Conservation (phyloP, 2,888 invertebrate species). For the Drosophila kanekoi region DNA sequence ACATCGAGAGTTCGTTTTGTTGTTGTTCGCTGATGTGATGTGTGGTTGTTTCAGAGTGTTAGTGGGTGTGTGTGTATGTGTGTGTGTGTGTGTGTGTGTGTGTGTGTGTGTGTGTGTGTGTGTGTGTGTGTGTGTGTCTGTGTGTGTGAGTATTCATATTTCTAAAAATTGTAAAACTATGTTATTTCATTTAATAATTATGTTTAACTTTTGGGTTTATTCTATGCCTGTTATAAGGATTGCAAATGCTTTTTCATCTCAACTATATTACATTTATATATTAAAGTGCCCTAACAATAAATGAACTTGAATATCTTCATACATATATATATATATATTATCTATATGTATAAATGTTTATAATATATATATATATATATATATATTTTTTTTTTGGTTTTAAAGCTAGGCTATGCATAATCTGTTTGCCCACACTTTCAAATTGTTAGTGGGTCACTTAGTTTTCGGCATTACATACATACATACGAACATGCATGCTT, state of each 20-base stretch:
- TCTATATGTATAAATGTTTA: no score
- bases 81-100: constrained; percentile 29
- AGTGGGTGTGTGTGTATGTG: constrained; percentile 23
- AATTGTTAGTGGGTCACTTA: constrained; percentile 27
- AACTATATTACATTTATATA: constrained; percentile 52
- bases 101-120: constrained; percentile 27
- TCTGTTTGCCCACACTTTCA: constrained; percentile 3
- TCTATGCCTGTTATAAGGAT: constrained; percentile 65
- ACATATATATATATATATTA: no score
- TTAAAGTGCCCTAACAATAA: constrained; percentile 58
- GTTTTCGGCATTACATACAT: constrained; percentile 60
- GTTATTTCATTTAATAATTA: constrained; percentile 74
- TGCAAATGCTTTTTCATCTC: constrained; percentile 61
- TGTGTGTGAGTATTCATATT: constrained; percentile 46
- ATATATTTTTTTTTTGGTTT: constrained; percentile 23
- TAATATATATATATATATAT: neutral
- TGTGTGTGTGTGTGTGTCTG: constrained; percentile 27
- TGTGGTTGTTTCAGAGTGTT: constrained; percentile 8
- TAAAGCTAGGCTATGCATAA: constrained; percentile 55
- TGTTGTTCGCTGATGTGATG: constrained; percentile 71
- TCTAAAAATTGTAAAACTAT: constrained; percentile 67
- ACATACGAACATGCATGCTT: constrained; percentile 43
- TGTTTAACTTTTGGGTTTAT: constrained; percentile 79
- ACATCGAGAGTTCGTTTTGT: constrained; percentile 85
- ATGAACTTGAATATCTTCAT: constrained; percentile 48